Base-by-base conservation (phyloP, 2,797 vertebrate species). In the Otus scops region DNA sequence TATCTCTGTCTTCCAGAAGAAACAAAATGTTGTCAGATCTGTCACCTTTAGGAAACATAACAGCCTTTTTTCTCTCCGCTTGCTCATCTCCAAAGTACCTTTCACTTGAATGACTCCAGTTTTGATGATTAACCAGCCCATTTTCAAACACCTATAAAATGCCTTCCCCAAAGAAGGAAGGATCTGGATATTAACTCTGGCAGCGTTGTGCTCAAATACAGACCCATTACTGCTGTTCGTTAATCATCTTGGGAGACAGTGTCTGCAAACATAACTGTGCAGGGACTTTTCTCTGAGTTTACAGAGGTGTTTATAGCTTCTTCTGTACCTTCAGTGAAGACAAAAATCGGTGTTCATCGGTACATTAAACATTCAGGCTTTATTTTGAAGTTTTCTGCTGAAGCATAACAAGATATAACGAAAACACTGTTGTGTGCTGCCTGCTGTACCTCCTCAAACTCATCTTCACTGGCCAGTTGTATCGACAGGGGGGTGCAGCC, bases 91-190 rank as follows among this genome's bases (percentile, higher is more conserved):
- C 73, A 63, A 73, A 74, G n/a, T 27, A 45, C 53, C 69, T 94
- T 45, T 85, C 1, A 12, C 73, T 81, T 88, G 85, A 91, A 53
- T 75, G 45, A 92, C 41, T 95, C 82, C 82, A 59, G 38, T 91
- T 96, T 82, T 93, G 81, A 93, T 95, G 71, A 93, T 91, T 95
- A 96, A 91, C 92, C 75, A 93, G 60, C 68, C 56, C 64, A 63
- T 77, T 93, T 89, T 94, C 60, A 77, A 79, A 83, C 75, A 89
- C 63, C 81, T 68, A 89, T 67, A 77, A 96, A 93, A 91, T 67
- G 23, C 30, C 23, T 92, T 95, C 85, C 21, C 45, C 48, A 28
- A 80, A 50, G 18, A 87, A n/a, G 18, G 63, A 67, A 70, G 21
- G 61, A 63, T 87, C 45, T 93, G 91, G 67, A 65, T 76, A 81